A percentile compares a stretch with the other conserved stretches of the same genome.
phyloP scores from a whole-genome alignment of 2,888 invertebrate genomes.

The Polia nebulosa region DNA sequence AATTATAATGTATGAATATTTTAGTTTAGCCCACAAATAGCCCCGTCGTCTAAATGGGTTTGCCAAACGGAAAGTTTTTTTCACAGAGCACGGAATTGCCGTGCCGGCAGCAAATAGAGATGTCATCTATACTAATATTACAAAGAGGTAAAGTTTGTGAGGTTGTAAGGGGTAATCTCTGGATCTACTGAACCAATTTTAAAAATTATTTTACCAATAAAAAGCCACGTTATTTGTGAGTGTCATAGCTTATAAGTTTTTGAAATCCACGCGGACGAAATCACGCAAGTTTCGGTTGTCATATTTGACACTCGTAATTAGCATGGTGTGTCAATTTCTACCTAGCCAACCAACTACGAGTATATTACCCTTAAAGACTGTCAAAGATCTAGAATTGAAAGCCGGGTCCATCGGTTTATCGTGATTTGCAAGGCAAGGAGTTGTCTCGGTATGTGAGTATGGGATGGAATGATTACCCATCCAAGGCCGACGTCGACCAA shows the following conservation, averaged over 20 bases:
- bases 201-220: too few species aligned
- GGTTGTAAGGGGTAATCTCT: too few species aligned
- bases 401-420: too few species aligned
- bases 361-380: neutral
- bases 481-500: neutral
- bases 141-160: too few species aligned
- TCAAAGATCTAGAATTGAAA: too few species aligned
- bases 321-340: too few species aligned
- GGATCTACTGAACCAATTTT: too few species aligned
- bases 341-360: too few species aligned
- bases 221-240: too few species aligned
- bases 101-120: neutral
- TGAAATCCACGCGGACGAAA: too few species aligned
- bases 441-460: neutral
- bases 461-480: neutral
- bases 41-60: conserved; percentile 49
- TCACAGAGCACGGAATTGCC: neutral
- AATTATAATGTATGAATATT: conserved; percentile 63
- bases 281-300: neutral
- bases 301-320: too few species aligned
- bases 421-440: neutral
- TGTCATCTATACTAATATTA: neutral
- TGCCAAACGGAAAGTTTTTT: conserved; percentile 54
- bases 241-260: too few species aligned
- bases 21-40: conserved; percentile 48